Evolutionary conservation across 2,113 vertebrate genomes (phyloP).

Genomic region (Athene noctua): DNA sequence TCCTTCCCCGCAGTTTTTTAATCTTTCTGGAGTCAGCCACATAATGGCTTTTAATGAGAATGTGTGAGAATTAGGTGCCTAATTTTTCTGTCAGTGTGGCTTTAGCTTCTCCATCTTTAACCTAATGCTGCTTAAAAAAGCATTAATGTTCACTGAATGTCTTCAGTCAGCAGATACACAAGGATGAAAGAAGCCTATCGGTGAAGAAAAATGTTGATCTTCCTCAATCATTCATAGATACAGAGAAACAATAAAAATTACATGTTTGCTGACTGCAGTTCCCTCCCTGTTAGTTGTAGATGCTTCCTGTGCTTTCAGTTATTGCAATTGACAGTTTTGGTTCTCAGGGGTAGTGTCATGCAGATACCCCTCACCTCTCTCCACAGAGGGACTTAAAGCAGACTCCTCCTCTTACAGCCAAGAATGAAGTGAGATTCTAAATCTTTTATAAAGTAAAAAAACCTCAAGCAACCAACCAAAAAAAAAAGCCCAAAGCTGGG

Average conservation of each 20-base stretch:
- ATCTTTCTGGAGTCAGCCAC: neutral
- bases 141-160: neutral
- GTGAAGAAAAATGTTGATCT: neutral
- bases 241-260: constrained; percentile 2
- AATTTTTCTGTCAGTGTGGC: neutral
- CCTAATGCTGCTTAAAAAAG: neutral
- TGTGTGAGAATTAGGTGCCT: neutral
- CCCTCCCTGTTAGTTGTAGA: neutral
- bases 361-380: neutral
- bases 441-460: neutral
- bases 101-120: neutral
- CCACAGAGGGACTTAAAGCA: neutral
- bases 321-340: neutral
- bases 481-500: neutral
- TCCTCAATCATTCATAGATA: constrained; percentile 13
- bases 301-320: neutral
- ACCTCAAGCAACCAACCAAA: neutral
- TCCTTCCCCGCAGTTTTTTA: neutral
- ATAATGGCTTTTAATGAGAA: neutral
- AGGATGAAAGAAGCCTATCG: neutral
- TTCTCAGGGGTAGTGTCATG: neutral
- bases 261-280: neutral
- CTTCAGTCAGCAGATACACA: neutral
- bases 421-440: neutral
- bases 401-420: neutral